These are phyloP conservation scores for Desmodus rotundus DNA, from an alignment of 2,113 vertebrate genomes.

Conservation along the genomic window DNA sequence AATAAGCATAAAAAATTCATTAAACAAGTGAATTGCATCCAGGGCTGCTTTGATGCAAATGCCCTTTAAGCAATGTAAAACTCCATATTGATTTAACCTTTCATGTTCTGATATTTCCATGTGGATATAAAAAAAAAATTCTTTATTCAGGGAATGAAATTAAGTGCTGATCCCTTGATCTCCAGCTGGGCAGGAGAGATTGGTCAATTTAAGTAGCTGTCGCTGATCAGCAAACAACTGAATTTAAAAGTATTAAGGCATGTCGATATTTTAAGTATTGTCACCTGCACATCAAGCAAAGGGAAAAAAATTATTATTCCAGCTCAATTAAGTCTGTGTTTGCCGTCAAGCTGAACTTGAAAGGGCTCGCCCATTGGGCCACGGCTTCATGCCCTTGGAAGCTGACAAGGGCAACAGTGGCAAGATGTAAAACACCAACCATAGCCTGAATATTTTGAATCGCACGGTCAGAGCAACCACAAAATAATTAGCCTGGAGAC, in stretches of 20 bases:
- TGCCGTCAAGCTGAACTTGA: slow-evolving; percentile 68
- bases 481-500: slow-evolving; percentile 69
- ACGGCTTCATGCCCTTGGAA: slow-evolving; percentile 46
- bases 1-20: slow-evolving; percentile 99
- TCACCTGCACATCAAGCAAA: slow-evolving; percentile 71
- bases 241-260: slow-evolving; percentile 80
- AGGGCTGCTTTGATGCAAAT: slow-evolving; percentile 88
- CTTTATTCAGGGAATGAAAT: slow-evolving; percentile 86
- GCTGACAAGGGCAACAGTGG: slow-evolving; percentile 49
- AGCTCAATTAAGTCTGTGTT: slow-evolving; percentile 74
- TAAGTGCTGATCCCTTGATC: slow-evolving; percentile 86
- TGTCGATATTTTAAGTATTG: slow-evolving; percentile 71
- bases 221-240: slow-evolving; percentile 82
- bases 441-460: slow-evolving; percentile 50
- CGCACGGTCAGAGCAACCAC: slow-evolving; percentile 33
- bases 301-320: slow-evolving; percentile 61
- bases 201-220: slow-evolving; percentile 84
- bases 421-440: slow-evolving; percentile 63
- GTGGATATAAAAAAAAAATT: slow-evolving; percentile 77
- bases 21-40: slow-evolving; percentile 95
- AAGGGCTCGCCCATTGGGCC: slow-evolving; percentile 42
- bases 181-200: slow-evolving; percentile 80
- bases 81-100: slow-evolving; percentile 99
- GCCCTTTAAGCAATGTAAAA: slow-evolving; percentile 92
- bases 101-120: slow-evolving; percentile 88